phyloP scores from a whole-genome alignment of 1,140 invertebrate species.

The Micrasema minimum region DNA sequence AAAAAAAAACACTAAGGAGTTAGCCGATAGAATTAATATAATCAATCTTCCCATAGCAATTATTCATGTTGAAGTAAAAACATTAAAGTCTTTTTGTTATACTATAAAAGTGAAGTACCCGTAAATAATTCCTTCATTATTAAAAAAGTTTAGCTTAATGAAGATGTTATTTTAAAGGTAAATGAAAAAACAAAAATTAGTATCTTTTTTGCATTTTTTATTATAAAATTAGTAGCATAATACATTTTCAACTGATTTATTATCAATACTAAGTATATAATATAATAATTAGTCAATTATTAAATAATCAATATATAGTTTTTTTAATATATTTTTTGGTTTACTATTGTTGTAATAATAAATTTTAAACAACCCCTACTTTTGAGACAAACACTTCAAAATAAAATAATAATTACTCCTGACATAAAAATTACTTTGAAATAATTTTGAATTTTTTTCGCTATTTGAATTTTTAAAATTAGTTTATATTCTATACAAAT shows the following conservation, averaged over 20 bases:
- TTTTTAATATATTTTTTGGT: slow-evolving; percentile 30
- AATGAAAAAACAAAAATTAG: neutral
- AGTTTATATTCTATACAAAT: slow-evolving; percentile 27
- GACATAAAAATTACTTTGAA: neutral
- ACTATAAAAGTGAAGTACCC: no score
- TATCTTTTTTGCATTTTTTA: slow-evolving; percentile 42
- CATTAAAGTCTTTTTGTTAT: no score
- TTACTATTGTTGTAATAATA: neutral
- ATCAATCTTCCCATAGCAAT: no score
- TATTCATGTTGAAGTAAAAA: no score
- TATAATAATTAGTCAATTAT: slow-evolving; percentile 31
- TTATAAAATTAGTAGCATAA: slow-evolving; percentile 51
- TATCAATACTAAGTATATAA: slow-evolving; percentile 38
- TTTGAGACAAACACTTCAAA: slow-evolving; percentile 25
- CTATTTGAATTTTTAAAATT: slow-evolving; percentile 34
- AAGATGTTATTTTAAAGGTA: no score
- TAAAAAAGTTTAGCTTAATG: no score
- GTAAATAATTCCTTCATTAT: no score
- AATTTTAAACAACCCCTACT: slow-evolving; percentile 12
- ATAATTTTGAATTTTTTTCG: slow-evolving; percentile 11
- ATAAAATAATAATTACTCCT: slow-evolving; percentile 7
- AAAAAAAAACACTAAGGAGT: no score
- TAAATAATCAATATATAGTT: slow-evolving; percentile 12
- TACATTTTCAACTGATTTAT: slow-evolving; percentile 50
- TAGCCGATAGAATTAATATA: no score